Conservation (phyloP, 1,140 invertebrate genomes). For the Trypoxylus dichotomus region DNA sequence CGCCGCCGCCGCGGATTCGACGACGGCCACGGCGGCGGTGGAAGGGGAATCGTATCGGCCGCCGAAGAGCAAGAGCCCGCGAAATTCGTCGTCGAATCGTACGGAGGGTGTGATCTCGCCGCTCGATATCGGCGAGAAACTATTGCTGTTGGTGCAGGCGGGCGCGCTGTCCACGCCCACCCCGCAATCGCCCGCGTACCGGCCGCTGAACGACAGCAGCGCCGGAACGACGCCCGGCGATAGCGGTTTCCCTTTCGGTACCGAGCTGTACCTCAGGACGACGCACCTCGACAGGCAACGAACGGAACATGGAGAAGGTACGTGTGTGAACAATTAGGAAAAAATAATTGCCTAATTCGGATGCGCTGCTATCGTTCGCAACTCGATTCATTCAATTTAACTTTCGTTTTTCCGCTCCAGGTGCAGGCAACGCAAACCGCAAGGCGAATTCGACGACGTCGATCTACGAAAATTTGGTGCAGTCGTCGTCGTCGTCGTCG, state of each 20-base stretch:
- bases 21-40: background rate
- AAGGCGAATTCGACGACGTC: background rate
- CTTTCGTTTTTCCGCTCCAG: too few species aligned
- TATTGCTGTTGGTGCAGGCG: background rate
- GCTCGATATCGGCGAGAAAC: slow-evolving; percentile 4
- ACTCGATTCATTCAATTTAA: too few species aligned
- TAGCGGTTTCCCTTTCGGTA: slow-evolving; percentile 6
- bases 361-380: too few species aligned
- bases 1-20: slow-evolving; percentile 5
- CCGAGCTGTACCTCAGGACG: background rate
- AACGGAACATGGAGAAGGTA: background rate
- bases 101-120: background rate
- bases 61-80: slow-evolving; percentile 50
- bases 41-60: slow-evolving; percentile 42
- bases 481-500: background rate
- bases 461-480: slow-evolving; percentile 34
- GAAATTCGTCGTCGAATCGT: slow-evolving; percentile 42
- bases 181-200: slow-evolving; percentile 48
- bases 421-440: too few species aligned
- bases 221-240: slow-evolving; percentile 45
- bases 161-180: slow-evolving; percentile 41
- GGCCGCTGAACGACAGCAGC: slow-evolving; percentile 45
- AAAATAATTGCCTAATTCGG: too few species aligned
- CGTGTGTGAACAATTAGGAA: too few species aligned
- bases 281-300: background rate